These are phyloP conservation scores for Cynaeus angustus DNA, from an alignment of 2,888 invertebrate genomes.

Conservation along the genomic window DNA sequence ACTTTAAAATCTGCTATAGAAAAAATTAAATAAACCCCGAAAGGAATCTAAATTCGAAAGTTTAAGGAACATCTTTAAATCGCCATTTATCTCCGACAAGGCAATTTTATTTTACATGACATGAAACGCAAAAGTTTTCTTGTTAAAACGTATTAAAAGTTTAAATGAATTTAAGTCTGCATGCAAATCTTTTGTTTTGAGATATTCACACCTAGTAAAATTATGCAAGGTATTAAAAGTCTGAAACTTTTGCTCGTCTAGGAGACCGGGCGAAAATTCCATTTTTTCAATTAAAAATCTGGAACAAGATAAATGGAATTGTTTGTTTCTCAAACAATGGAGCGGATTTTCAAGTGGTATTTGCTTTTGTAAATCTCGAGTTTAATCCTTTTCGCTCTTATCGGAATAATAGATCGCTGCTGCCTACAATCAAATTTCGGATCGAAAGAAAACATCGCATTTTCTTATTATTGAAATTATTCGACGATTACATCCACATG, in stretches of 20 bases:
- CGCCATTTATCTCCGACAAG: slow-evolving; percentile 35
- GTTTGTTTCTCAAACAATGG: slow-evolving; percentile 11
- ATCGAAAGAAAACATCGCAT: too few relatives aligned
- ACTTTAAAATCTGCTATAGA: neutral
- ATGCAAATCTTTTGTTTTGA: slow-evolving; percentile 42
- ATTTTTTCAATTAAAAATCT: slow-evolving; percentile 33
- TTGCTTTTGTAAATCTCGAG: slow-evolving; percentile 12
- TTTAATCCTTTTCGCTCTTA: slow-evolving; percentile 1
- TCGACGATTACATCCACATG: neutral
- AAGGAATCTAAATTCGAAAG: slow-evolving; percentile 24
- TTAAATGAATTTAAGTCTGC: slow-evolving; percentile 47
- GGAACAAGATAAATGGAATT: slow-evolving; percentile 28
- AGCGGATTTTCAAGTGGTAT: slow-evolving; percentile 3
- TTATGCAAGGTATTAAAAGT: slow-evolving; percentile 33
- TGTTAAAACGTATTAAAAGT: slow-evolving; percentile 48
- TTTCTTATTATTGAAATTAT: neutral
- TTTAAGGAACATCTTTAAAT: slow-evolving; percentile 41
- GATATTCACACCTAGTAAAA: slow-evolving; percentile 44
- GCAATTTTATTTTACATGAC: slow-evolving; percentile 49
- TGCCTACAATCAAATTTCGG: too few relatives aligned
- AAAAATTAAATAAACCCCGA: slow-evolving; percentile 21
- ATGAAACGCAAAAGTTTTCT: slow-evolving; percentile 49
- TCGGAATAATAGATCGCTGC: slow-evolving; percentile 2
- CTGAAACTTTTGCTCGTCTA: slow-evolving; percentile 29
- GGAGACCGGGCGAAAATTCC: slow-evolving; percentile 10